Evolutionary conservation across 2,797 vertebrate species (phyloP).

Genomic region (Cheracebus regulus): DNA sequence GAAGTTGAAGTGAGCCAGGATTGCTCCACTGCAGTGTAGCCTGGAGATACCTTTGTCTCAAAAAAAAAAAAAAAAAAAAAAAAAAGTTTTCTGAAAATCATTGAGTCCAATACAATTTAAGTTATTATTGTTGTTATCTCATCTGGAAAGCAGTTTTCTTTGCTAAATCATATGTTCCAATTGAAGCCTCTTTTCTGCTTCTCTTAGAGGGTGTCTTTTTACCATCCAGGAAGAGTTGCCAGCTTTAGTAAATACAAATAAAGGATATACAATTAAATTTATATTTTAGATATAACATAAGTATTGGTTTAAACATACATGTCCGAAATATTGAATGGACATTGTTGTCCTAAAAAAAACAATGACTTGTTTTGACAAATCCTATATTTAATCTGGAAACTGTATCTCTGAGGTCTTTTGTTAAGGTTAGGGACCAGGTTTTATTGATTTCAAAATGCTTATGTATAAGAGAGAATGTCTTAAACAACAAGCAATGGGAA

Average conservation of each 20-base stretch:
- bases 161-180: slow-evolving; percentile 37
- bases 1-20: no score
- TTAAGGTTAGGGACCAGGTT: neutral
- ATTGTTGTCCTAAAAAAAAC: slow-evolving; percentile 12
- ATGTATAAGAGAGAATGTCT: neutral
- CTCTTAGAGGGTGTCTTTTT: neutral
- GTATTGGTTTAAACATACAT: neutral
- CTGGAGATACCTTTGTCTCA: no score
- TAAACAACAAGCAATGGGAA: neutral
- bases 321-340: neutral
- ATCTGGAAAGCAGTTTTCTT: slow-evolving; percentile 49
- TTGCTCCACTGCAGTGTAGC: no score
- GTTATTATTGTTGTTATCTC: slow-evolving; percentile 34
- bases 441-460: slow-evolving; percentile 29
- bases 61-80: no score
- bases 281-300: neutral
- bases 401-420: neutral
- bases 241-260: slow-evolving; percentile 2
- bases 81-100: slow-evolving; percentile 13
- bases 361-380: neutral
- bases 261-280: neutral
- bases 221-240: neutral
- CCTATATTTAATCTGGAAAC: neutral
- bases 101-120: neutral
- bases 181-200: slow-evolving; percentile 27